phyloP scores from a whole-genome alignment of 2,888 invertebrate species.

The Chymomyza procnemis region DNA sequence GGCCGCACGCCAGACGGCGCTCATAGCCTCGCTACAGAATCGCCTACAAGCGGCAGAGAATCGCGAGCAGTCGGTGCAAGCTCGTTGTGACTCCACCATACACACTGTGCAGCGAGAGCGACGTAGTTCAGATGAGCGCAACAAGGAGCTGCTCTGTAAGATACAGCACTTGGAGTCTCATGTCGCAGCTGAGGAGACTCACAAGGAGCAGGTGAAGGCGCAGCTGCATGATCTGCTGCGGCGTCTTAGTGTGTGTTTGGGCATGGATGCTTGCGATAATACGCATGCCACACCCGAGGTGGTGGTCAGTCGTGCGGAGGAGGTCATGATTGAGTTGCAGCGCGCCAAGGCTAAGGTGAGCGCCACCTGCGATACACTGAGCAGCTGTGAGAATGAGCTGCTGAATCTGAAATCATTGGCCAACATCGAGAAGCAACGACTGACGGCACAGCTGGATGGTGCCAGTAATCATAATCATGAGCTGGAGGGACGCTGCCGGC shows the following conservation, averaged over 20 bases:
- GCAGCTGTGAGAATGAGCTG: slow-evolving; percentile 77
- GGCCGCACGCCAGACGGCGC: slow-evolving; percentile 88
- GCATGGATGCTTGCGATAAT: slow-evolving; percentile 83
- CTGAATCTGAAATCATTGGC: slow-evolving; percentile 75
- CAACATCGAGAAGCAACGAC: slow-evolving; percentile 84
- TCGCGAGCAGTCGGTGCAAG: slow-evolving; percentile 85
- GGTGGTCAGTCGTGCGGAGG: slow-evolving; percentile 87
- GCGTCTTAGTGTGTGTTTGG: slow-evolving; percentile 85
- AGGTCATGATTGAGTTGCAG: slow-evolving; percentile 86
- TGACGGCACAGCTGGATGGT: slow-evolving; percentile 83
- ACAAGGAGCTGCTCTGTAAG: slow-evolving; percentile 87
- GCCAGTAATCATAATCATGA: slow-evolving; percentile 82
- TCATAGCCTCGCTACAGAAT: slow-evolving; percentile 88
- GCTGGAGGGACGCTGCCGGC: slow-evolving; percentile 86
- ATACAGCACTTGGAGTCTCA: slow-evolving; percentile 86
- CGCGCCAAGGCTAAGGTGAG: slow-evolving; percentile 81
- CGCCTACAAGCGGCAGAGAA: slow-evolving; percentile 89
- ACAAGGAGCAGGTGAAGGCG: slow-evolving; percentile 84
- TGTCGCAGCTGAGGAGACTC: slow-evolving; percentile 85
- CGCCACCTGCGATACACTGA: slow-evolving; percentile 79
- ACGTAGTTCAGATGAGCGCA: slow-evolving; percentile 85
- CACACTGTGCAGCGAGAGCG: slow-evolving; percentile 87
- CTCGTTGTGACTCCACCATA: slow-evolving; percentile 83
- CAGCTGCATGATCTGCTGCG: slow-evolving; percentile 86
- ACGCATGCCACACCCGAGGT: slow-evolving; percentile 83